These are phyloP conservation scores for Phanerotoma sp. DNA, from an alignment of 2,888 invertebrate genomes.

Conservation along the genomic window DNA sequence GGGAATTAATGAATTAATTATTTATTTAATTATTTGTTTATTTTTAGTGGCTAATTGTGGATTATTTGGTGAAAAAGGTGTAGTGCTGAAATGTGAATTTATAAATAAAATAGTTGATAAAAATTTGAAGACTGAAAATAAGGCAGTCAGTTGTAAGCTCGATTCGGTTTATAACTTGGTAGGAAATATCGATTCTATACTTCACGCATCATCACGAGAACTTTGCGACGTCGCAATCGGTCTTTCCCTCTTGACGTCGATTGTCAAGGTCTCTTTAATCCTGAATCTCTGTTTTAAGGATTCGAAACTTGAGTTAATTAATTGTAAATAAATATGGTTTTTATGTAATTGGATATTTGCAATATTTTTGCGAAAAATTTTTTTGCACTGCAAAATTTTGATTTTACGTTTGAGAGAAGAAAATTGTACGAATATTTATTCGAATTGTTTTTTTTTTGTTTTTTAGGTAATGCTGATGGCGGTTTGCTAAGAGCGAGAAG, in stretches of 20 bases:
- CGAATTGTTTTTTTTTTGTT: too few relatives aligned
- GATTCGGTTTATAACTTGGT: neutral
- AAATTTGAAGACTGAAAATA: neutral
- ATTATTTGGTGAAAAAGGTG: too few relatives aligned
- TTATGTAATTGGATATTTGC: constrained; percentile 20
- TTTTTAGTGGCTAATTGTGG: too few relatives aligned
- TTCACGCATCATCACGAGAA: constrained; percentile 31
- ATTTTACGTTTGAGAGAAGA: too few relatives aligned
- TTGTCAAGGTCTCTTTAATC: constrained; percentile 30
- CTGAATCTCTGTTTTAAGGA: too few relatives aligned
- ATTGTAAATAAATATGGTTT: neutral
- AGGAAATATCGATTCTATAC: constrained; percentile 36
- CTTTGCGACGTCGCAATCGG: constrained; percentile 30
- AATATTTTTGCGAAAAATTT: too few relatives aligned
- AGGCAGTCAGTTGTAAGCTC: too few relatives aligned
- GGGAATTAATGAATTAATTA: too few relatives aligned
- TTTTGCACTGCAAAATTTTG: too few relatives aligned
- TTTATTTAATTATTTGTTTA: too few relatives aligned
- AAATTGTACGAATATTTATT: too few relatives aligned
- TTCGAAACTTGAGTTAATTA: neutral
- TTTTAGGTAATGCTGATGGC: constrained; percentile 45
- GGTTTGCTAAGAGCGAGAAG: constrained; percentile 44
- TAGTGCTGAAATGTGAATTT: too few relatives aligned
- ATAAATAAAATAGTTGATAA: neutral
- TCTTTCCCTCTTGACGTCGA: constrained; percentile 15